These are phyloP conservation scores for Phocoena sinus DNA, from an alignment of 2,113 vertebrate species.

Conservation along the genomic window DNA sequence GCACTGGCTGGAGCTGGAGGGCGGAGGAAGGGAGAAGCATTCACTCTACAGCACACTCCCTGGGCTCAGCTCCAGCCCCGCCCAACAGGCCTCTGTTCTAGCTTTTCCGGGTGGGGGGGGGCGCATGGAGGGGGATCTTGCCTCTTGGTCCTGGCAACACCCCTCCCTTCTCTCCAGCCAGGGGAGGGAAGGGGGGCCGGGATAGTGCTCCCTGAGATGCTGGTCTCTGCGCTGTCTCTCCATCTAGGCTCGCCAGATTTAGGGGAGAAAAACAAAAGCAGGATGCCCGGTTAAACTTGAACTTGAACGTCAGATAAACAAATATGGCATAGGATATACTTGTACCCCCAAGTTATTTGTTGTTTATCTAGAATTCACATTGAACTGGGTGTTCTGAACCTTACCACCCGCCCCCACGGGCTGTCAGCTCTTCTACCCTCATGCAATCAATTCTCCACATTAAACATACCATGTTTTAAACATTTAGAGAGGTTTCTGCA, in stretches of 20 bases:
- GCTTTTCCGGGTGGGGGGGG: background rate
- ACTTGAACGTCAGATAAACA: background rate
- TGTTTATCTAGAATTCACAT: background rate
- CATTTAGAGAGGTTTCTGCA: background rate
- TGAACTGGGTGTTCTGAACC: too few species aligned
- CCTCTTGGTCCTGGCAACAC: too few species aligned
- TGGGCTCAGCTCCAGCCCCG: background rate
- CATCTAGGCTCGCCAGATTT: background rate
- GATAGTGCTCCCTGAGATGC: too few species aligned
- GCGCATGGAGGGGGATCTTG: background rate
- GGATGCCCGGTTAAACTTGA: background rate
- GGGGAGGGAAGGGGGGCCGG: too few species aligned
- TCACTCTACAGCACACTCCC: too few species aligned
- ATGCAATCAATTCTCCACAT: accelerated
- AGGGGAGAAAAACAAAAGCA: background rate
- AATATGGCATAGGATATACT: background rate
- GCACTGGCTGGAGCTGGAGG: too few species aligned
- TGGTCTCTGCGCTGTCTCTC: background rate
- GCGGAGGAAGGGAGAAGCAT: too few species aligned
- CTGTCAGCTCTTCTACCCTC: background rate
- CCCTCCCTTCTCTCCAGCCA: background rate
- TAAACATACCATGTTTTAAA: background rate
- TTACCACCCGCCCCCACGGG: too few species aligned
- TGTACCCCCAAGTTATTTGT: background rate
- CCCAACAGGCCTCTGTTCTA: background rate